Evolutionary conservation across 2,888 invertebrate genomes (phyloP), one percentile per base, ranked within the genome.

Genomic region (Noctua janthina): DNA sequence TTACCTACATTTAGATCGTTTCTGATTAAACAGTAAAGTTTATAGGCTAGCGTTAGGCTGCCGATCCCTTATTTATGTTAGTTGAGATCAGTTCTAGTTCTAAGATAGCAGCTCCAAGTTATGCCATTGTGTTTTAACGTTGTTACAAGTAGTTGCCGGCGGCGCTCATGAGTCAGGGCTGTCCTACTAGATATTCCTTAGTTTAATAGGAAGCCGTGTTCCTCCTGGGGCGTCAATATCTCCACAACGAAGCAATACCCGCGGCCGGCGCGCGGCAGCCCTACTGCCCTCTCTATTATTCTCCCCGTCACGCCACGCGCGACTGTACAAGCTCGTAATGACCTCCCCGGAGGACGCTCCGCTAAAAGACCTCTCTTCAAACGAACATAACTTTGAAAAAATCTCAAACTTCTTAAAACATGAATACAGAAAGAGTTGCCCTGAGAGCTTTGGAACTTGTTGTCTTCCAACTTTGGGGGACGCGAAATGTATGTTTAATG

Each of bases 341-440:
- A 85, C 82, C 76, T 73, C 88, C 78, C 86, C 46, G 54, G 54
- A 54, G 88, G 68, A 67, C 66, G n/a, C 59, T 67, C 59, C 54
- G 66, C 72, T 74, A 74, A 76, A 85, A 69, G 62, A 69, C 64
- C 64, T 71, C 71, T 69, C 62, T 76, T 81, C 69, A 86, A 77
- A 81, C 54, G 72, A 81, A 81, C 39, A 66, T 81, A 76, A 88
- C 88, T 85, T 76, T 54, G 49, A 51, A 75, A 74, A 81, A 85
- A 74, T 72, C 46, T 68, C 17, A 68, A 85, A 88, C 67, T 86
- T 82, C 64, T 51, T 77, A 66, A 81, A 75, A 85, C 77, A 78
- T 74, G 75, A 88, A 88, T 64, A 73, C 81, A 69, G 71, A 82
- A 86, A 88, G 78, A 82, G 70, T 88, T 82, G 68, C 39, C 23